phyloP scores from a whole-genome alignment of 2,888 invertebrate species.

The Parnassius smintheus region DNA sequence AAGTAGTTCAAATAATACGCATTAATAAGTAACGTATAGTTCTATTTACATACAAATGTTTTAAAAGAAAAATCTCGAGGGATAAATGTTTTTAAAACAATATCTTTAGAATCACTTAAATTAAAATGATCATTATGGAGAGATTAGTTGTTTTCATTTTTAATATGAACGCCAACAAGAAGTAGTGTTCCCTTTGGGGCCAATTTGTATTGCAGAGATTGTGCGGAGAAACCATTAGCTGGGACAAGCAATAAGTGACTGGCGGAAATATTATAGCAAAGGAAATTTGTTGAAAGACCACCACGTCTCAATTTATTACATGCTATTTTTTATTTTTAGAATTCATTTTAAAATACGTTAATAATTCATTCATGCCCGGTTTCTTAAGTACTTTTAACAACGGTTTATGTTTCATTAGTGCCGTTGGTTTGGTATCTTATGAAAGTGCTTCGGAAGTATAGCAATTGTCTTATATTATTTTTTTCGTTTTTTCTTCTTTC shows the following conservation, averaged over 20 bases:
- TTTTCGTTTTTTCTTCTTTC: too few relatives aligned
- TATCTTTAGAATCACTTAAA: conserved; percentile 39
- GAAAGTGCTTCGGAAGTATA: too few relatives aligned
- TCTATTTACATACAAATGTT: not conserved
- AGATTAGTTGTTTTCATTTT: conserved; percentile 46
- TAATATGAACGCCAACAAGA: conserved; percentile 30
- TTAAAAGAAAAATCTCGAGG: conserved; percentile 16
- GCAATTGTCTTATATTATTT: too few relatives aligned
- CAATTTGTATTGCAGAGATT: conserved; percentile 49
- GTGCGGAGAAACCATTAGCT: conserved; percentile 28
- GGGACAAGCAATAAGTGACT: conserved; percentile 29
- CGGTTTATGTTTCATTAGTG: too few relatives aligned
- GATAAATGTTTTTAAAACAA: conserved; percentile 28
- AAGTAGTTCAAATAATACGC: too few relatives aligned
- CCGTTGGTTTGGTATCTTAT: too few relatives aligned
- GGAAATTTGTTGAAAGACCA: not conserved
- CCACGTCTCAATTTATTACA: too few relatives aligned
- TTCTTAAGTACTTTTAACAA: too few relatives aligned
- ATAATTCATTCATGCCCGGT: too few relatives aligned
- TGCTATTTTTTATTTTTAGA: too few relatives aligned
- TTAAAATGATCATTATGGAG: conserved; percentile 40
- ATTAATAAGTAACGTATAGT: too few relatives aligned
- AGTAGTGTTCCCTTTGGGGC: conserved; percentile 44
- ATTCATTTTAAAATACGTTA: too few relatives aligned
- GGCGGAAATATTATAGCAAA: conserved; percentile 13